Evolutionary conservation across 2,113 vertebrate genomes (phyloP).

Genomic region (Sylvietta virens): DNA sequence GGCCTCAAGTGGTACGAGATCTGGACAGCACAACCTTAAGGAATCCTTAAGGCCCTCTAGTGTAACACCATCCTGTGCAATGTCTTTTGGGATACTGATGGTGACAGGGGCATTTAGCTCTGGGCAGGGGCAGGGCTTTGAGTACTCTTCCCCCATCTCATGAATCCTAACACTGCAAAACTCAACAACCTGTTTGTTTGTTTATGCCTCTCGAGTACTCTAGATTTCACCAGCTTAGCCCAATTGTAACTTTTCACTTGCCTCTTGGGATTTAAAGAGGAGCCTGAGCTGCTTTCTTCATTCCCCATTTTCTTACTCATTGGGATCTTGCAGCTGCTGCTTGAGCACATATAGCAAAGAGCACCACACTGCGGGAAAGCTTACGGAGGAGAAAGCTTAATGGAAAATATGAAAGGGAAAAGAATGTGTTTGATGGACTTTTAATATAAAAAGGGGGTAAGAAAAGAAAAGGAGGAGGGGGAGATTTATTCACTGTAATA

Average conservation of each 20-base stretch:
- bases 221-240: constrained; percentile 7
- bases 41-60: not conserved
- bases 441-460: constrained; percentile 67
- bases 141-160: not conserved
- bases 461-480: constrained; percentile 16
- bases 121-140: not conserved
- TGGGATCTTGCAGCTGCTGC: not conserved
- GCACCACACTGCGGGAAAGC: constrained; percentile 14
- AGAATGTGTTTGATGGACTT: constrained; percentile 77
- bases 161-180: not conserved
- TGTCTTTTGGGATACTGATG: not conserved
- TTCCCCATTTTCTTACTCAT: not conserved
- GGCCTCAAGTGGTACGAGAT: not conserved
- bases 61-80: not conserved
- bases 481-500: constrained; percentile 78
- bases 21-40: not conserved
- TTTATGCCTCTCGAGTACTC: constrained; percentile 15
- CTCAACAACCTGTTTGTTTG: constrained; percentile 6
- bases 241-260: not conserved
- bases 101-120: not conserved
- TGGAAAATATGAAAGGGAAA: constrained; percentile 70
- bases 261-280: not conserved
- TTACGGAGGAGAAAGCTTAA: constrained; percentile 45
- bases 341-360: constrained; percentile 38
- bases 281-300: not conserved